Conservation (phyloP, 2,797 vertebrate genomes). For the Cyprinella venusta region DNA sequence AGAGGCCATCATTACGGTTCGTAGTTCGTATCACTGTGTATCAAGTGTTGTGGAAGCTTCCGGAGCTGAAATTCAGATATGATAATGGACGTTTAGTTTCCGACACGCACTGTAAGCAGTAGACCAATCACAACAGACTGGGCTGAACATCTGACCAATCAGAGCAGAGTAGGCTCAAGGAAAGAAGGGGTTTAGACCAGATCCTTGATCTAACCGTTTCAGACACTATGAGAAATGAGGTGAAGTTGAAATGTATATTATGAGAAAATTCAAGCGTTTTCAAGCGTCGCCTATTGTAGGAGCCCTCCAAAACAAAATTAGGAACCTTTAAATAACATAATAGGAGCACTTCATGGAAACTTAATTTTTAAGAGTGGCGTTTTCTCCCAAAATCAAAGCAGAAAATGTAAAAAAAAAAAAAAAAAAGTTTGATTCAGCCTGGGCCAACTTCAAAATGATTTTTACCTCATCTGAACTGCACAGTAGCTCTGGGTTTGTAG, state of each 20-base stretch:
- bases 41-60: background rate
- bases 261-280: background rate
- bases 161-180: background rate
- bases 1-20: background rate
- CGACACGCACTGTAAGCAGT: background rate
- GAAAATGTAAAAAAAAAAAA: background rate
- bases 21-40: background rate
- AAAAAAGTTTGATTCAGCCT: background rate
- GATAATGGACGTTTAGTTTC: background rate
- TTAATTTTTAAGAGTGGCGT: background rate
- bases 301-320: background rate
- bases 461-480: background rate
- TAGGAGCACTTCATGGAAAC: background rate
- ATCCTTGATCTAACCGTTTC: background rate
- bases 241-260: background rate
- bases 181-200: background rate
- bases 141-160: background rate
- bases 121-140: background rate
- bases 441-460: background rate
- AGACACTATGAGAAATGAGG: background rate
- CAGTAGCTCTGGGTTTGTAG: background rate
- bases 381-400: background rate
- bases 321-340: background rate
- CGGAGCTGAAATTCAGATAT: background rate
- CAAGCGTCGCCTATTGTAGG: background rate